Evolutionary conservation across 1,140 invertebrate species (phyloP).

Genomic region (Pseudomyrmex gracilis): DNA sequence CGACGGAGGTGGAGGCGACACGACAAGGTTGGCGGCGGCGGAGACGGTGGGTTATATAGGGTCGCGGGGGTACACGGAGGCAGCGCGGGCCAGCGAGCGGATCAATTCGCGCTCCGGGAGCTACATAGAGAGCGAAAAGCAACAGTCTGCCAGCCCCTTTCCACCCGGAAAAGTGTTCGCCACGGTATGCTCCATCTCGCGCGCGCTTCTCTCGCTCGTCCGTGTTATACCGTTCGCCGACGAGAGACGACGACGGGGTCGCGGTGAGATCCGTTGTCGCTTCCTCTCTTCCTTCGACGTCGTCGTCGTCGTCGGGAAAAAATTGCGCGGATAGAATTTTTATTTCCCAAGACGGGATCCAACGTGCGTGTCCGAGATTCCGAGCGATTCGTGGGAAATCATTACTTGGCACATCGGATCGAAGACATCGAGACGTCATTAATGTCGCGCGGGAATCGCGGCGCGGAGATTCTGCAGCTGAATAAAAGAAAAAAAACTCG

Average conservation of each 20-base stretch:
- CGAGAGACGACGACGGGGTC: slow-evolving; percentile 46
- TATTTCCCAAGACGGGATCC: neutral
- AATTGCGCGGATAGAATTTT: neutral
- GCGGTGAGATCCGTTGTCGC: slow-evolving; percentile 10
- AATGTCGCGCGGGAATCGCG: slow-evolving; percentile 7
- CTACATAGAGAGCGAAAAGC: slow-evolving; percentile 71
- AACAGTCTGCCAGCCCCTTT: slow-evolving; percentile 73
- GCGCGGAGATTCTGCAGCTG: neutral
- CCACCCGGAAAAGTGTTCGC: slow-evolving; percentile 65
- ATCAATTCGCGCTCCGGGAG: slow-evolving; percentile 76
- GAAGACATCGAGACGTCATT: slow-evolving; percentile 8
- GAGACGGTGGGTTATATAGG: slow-evolving; percentile 52
- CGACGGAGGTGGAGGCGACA: slow-evolving; percentile 48
- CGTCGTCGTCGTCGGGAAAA: neutral
- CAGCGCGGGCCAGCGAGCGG: slow-evolving; percentile 68
- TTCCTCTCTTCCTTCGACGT: neutral
- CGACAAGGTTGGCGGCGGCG: slow-evolving; percentile 59
- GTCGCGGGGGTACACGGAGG: slow-evolving; percentile 64
- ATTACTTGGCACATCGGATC: no score
- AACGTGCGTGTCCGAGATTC: neutral
- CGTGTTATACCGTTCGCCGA: neutral
- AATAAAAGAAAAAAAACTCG: no score
- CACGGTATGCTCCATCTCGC: slow-evolving; percentile 53
- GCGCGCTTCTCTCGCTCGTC: neutral
- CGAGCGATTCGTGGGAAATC: slow-evolving; percentile 30